Base-by-base conservation (phyloP, 2,888 invertebrate species). In the Erebia epiphron region DNA sequence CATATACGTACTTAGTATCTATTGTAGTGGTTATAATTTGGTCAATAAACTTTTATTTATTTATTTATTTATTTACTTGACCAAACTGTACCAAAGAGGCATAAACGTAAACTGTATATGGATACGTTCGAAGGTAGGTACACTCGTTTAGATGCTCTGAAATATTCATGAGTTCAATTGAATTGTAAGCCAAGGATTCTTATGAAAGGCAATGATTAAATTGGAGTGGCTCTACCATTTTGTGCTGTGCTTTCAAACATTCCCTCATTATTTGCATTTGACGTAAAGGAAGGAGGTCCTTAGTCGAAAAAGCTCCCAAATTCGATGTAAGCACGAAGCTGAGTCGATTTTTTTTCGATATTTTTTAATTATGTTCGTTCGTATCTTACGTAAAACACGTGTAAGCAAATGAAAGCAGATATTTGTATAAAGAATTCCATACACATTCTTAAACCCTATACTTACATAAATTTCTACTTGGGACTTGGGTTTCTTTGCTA, bases 161-260 rank as follows among this genome's bases (percentile, higher is more conserved):
- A 74, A 72, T 71, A 73, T 72, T 74, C 74, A 74, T 72, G 72
- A 74, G 65, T 66, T 66, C 65, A 72, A 74, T 72, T 74, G 74
- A 74, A 70, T 74, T 66, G 71, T 62, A 66, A 70, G 72, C 62
- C 62, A 68, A 72, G 72, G 74, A 72, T 70, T 74, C 72, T 74
- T 72, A 74, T 74, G 68, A 74, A 73, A 70, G 74, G 70, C 74
- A 69, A 71, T 73, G 67, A 72, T 70, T 72, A 74, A 74, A 72
- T 70, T 74, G 72, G 57, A 74, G 68, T 66, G 61, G 68, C 66
- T 50, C 69, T 18, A 65, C 69, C 72, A 70, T 74, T 74, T 74
- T 18, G 52, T 64, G 63, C 54, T 66, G 60, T 26, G 46, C 49
- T 57, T 63, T 67, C 61, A 57, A 54, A 67, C 60, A 49, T 67